Evolutionary conservation across 2,797 vertebrate species (phyloP), one percentile per base, ranked within the genome.

Genomic region (Capromys pilorides): DNA sequence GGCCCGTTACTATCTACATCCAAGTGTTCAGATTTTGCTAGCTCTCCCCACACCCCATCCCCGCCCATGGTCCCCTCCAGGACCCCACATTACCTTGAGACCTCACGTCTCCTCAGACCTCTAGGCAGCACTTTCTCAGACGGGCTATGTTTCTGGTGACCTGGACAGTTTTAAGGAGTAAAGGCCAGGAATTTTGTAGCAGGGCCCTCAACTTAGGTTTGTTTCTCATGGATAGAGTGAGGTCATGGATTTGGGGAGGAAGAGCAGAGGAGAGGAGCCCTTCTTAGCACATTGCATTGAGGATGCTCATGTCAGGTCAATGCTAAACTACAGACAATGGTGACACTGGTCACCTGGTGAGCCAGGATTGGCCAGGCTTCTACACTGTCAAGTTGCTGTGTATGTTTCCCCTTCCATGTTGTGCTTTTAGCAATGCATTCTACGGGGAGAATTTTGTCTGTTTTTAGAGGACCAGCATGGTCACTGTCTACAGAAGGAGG

Each of bases 1-100:
- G n/a, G 3, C 5, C 10, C 3, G 0, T 0, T 0, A 1, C 36
- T 2, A 12, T 18, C 5, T 0, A 10, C 62, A 33, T 22, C 9
- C 26, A 61, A n/a, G 2, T 2, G 6, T 9, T 3, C 26, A 0
- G 33, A 45, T 8, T 1, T 28, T 9, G 9, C 33, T 5, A 0
- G 16, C 24, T 22, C 26, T 18, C 3, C 80, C 31, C 16, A 19
- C 6, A 57, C 39, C 51, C 66, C 45, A n/a, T 28, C 3, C 31
- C 16, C 13, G 13, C 14, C 22, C 22, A 61, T 24, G 59, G 59
- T 22, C 59, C 24, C 59, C 21, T 9, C 39, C 54, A 31, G 86
- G n/a, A n/a, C 1, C 66, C 45, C 59, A 13, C 13, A 24, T 49
- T 28, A 31, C 2, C 21, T 39, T 39, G 0, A 1, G 36, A 12